These are phyloP conservation scores for Formicarius rufipectus DNA, from an alignment of 2,113 vertebrate genomes.

Conservation along the genomic window DNA sequence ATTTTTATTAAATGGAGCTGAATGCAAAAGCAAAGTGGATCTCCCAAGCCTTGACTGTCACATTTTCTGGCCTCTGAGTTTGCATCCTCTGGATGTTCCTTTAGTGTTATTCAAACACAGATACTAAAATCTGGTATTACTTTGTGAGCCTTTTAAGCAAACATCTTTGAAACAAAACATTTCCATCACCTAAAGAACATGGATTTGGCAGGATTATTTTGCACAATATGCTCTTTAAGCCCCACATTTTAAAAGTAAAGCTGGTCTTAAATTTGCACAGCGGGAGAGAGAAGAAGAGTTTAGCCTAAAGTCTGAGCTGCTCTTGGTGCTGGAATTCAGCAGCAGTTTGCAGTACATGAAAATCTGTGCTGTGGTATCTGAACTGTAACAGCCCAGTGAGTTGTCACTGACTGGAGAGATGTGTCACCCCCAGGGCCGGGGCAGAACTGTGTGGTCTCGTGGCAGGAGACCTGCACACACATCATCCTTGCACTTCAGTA, in stretches of 20 bases:
- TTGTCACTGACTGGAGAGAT: background rate
- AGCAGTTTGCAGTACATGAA: background rate
- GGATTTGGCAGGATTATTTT: conserved; percentile 35
- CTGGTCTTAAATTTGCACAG: conserved; percentile 17
- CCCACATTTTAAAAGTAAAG: conserved; percentile 14
- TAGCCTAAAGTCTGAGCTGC: background rate
- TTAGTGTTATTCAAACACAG: background rate
- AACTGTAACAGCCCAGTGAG: background rate
- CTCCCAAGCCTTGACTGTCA: background rate
- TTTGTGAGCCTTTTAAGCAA: background rate
- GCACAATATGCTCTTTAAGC: background rate
- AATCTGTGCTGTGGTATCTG: background rate
- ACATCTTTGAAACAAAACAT: background rate
- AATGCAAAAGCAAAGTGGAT: background rate
- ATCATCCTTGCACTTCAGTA: fast-evolving
- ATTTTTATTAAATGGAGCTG: background rate
- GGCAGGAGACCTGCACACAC: background rate
- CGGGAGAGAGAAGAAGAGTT: background rate
- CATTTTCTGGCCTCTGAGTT: background rate
- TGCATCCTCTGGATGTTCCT: background rate
- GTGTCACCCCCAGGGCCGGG: background rate
- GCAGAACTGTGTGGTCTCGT: background rate
- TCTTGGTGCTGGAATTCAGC: background rate
- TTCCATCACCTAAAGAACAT: background rate
- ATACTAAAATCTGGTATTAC: background rate